These are phyloP conservation scores for Macropus fuliginosus DNA, from an alignment of 2,797 vertebrate genomes.

Conservation along the genomic window DNA sequence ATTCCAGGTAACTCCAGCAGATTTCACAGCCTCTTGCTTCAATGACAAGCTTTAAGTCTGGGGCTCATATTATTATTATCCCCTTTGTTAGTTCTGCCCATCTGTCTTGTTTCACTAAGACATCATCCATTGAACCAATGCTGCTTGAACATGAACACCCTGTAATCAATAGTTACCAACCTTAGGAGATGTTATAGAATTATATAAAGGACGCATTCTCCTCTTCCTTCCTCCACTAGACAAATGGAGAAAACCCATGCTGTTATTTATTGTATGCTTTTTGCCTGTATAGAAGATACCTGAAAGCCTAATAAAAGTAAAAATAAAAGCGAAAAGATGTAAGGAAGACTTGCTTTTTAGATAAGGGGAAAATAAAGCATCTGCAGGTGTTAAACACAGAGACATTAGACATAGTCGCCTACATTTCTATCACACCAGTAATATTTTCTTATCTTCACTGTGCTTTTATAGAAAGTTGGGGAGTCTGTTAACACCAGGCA, in stretches of 20 bases:
- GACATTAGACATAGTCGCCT: background rate
- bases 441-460: slow-evolving; percentile 12
- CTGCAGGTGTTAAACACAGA: slow-evolving; percentile 28
- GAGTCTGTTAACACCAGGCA: slow-evolving; percentile 7
- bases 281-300: slow-evolving; percentile 46
- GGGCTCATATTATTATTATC: background rate
- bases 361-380: slow-evolving; percentile 21
- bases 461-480: background rate
- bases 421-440: background rate
- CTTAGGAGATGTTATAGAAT: slow-evolving; percentile 18
- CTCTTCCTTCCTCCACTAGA: slow-evolving; percentile 22
- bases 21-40: background rate
- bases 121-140: slow-evolving; percentile 2
- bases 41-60: slow-evolving; percentile 1
- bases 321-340: slow-evolving; percentile 46
- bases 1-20: background rate
- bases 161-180: slow-evolving; percentile 43
- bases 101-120: slow-evolving; percentile 30
- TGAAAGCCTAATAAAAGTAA: background rate
- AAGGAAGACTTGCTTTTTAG: slow-evolving; percentile 12
- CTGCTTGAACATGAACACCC: slow-evolving; percentile 26
- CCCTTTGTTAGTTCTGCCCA: slow-evolving; percentile 5
- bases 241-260: slow-evolving; percentile 35
- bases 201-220: slow-evolving; percentile 1
- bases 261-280: slow-evolving; percentile 49